Conservation (phyloP, 2,888 invertebrate species). For the Tetragonula carbonaria region DNA sequence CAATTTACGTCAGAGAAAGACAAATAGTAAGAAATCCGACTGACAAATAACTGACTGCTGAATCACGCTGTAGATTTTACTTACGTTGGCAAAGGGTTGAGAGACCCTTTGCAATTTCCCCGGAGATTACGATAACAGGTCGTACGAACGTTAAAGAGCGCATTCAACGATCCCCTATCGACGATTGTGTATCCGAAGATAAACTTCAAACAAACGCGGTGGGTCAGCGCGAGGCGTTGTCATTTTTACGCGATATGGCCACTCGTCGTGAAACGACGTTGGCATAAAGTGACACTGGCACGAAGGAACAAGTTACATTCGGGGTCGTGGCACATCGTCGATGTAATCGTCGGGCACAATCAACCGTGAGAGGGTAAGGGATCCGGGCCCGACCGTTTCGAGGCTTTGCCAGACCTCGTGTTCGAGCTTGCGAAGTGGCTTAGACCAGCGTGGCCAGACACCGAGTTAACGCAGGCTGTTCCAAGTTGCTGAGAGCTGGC, state of each 20-base stretch:
- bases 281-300: slow-evolving; percentile 1
- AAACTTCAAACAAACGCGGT: neutral
- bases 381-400: slow-evolving; percentile 52
- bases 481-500: slow-evolving; percentile 70
- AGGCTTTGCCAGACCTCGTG: slow-evolving; percentile 33
- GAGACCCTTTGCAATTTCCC: no score
- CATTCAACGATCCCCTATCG: neutral
- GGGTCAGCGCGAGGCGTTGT: neutral
- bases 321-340: slow-evolving; percentile 12
- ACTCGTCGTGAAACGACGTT: neutral
- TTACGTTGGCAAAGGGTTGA: neutral
- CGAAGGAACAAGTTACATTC: slow-evolving; percentile 23
- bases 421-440: slow-evolving; percentile 55
- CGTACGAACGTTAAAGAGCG: neutral
- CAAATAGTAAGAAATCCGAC: neutral
- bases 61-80: neutral
- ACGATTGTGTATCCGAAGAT: neutral
- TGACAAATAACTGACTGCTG: neutral
- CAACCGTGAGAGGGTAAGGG: slow-evolving; percentile 29
- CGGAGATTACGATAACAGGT: neutral
- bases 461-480: slow-evolving; percentile 60
- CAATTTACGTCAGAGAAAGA: neutral
- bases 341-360: slow-evolving; percentile 50
- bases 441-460: slow-evolving; percentile 50
- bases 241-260: neutral